phyloP scores from a whole-genome alignment of 2,888 invertebrate genomes.

The Synanthedon tipuliformis region DNA sequence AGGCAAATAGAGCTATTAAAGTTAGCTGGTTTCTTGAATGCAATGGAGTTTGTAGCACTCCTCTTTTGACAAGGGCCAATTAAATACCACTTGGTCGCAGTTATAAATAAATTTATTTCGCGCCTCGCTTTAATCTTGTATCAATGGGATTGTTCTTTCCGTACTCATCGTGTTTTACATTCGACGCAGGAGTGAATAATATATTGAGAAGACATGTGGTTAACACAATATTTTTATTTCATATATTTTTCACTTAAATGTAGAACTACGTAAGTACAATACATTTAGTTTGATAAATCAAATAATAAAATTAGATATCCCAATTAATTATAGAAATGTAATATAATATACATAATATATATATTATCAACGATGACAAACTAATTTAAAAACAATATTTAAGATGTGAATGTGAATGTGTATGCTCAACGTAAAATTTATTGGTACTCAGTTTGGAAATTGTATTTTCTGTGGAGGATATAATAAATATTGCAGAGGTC shows the following conservation, averaged over 20 bases:
- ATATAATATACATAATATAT: neutral
- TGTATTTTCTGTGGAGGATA: constrained; percentile 65
- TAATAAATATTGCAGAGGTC: constrained; percentile 65
- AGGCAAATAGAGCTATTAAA: neutral
- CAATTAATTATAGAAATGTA: neutral
- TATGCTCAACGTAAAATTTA: constrained; percentile 45
- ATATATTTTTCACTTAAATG: too few species aligned
- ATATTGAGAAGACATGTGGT: too few species aligned
- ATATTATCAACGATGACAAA: constrained; percentile 5
- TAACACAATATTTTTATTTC: too few species aligned
- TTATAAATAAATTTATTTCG: constrained; percentile 54
- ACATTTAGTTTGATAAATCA: neutral
- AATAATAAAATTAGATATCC: constrained; percentile 1
- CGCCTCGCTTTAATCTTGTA: constrained; percentile 55
- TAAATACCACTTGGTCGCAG: constrained; percentile 43
- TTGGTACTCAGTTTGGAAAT: constrained; percentile 57
- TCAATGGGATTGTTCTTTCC: constrained; percentile 51
- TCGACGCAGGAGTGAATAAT: constrained; percentile 22
- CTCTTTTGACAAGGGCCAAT: constrained; percentile 41
- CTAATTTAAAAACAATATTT: constrained; percentile 15
- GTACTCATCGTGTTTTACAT: constrained; percentile 39
- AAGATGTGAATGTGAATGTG: constrained; percentile 18
- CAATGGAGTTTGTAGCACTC: constrained; percentile 16
- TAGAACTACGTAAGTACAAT: too few species aligned
- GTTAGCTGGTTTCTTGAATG: neutral